Evolutionary conservation across 2,888 invertebrate genomes (phyloP).

Genomic region (Patella caerulea): DNA sequence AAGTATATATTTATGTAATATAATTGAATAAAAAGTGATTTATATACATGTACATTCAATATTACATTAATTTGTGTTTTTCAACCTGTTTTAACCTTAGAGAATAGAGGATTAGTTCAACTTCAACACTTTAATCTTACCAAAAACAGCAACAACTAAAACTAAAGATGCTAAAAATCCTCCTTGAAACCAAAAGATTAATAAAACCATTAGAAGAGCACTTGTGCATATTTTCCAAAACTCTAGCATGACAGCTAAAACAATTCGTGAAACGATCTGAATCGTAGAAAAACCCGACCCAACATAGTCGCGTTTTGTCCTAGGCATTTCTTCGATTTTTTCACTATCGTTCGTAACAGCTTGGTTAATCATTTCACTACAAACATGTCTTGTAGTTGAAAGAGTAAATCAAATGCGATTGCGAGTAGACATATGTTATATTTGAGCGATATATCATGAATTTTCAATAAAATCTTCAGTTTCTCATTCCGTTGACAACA

Average conservation of each 20-base stretch:
- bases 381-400: too few relatives aligned
- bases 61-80: neutral
- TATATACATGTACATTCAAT: too few relatives aligned
- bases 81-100: too few relatives aligned
- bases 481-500: too few relatives aligned
- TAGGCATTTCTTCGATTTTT: neutral
- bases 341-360: neutral
- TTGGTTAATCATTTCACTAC: too few relatives aligned
- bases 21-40: too few relatives aligned
- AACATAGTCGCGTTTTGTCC: conserved; percentile 21
- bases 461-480: too few relatives aligned
- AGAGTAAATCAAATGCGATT: too few relatives aligned
- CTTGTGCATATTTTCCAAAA: conserved; percentile 85
- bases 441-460: too few relatives aligned
- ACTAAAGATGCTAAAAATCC: conserved; percentile 81
- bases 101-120: neutral
- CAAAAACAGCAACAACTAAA: conserved; percentile 80
- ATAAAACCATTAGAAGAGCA: conserved; percentile 79
- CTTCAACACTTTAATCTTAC: conserved; percentile 73
- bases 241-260: conserved; percentile 74
- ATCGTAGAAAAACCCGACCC: conserved; percentile 38
- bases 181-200: conserved; percentile 88
- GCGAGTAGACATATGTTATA: too few relatives aligned
- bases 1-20: too few relatives aligned
- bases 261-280: conserved; percentile 40